Conservation (phyloP, 2,113 vertebrate genomes). For the Hydrolagus affinis region DNA sequence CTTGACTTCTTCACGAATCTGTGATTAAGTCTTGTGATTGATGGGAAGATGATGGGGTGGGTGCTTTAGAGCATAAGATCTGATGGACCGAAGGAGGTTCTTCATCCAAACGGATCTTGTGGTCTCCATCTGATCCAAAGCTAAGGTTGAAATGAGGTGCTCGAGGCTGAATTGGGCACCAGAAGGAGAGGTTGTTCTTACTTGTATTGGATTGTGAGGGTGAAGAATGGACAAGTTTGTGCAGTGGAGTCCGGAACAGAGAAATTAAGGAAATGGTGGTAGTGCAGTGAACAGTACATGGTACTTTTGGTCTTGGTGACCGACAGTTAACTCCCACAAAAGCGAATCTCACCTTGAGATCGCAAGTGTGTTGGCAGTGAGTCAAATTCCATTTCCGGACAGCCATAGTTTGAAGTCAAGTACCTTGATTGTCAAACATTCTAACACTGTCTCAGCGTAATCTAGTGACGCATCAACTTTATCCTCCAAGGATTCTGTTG, state of each 20-base stretch:
- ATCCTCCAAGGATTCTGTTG: not conserved
- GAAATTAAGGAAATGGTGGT: not conserved
- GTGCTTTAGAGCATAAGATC: too few species aligned
- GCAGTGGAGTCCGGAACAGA: not conserved
- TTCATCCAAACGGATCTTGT: too few species aligned
- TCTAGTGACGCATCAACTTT: not conserved
- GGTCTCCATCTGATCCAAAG: too few species aligned
- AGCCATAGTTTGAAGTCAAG: not conserved
- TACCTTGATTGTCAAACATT: too few species aligned
- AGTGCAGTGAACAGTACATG: not conserved
- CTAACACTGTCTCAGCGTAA: not conserved
- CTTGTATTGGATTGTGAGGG: not conserved
- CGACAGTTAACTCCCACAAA: constrained; percentile 20
- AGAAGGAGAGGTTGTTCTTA: too few species aligned
- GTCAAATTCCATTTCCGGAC: constrained; percentile 2
- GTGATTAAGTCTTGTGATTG: too few species aligned
- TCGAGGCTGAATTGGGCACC: too few species aligned
- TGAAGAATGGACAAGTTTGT: not conserved
- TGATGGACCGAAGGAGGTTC: too few species aligned
- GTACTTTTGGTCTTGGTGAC: not conserved
- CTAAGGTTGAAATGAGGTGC: too few species aligned
- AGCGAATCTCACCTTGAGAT: not conserved
- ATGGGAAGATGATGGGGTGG: too few species aligned
- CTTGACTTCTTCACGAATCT: too few species aligned
- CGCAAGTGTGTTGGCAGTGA: not conserved